These are phyloP conservation scores for Planiliza haematocheilus DNA, from an alignment of 2,113 vertebrate genomes.

Conservation along the genomic window DNA sequence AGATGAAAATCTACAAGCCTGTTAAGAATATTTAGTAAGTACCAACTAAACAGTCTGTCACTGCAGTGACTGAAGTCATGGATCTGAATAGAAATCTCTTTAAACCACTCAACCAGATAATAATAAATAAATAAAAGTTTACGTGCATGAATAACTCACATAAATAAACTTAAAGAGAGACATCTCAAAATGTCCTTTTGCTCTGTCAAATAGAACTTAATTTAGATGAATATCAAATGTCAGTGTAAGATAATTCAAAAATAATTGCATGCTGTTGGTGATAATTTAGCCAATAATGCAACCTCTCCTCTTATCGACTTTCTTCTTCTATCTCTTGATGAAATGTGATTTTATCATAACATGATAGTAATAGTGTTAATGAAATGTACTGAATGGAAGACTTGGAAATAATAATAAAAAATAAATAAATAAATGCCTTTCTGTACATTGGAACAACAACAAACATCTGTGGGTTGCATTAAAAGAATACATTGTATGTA, in stretches of 20 bases:
- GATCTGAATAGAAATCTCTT: no score
- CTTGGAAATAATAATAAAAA: no score
- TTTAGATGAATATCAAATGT: background rate
- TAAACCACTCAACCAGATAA: background rate
- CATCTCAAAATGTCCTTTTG: background rate
- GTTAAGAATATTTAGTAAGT: background rate
- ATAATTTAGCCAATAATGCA: background rate
- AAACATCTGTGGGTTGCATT: background rate
- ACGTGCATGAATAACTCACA: no score
- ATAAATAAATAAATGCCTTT: no score
- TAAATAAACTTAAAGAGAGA: no score
- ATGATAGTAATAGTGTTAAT: background rate
- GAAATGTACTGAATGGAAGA: background rate
- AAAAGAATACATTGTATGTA: background rate
- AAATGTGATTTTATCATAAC: background rate
- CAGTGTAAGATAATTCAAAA: background rate
- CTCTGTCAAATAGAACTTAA: background rate
- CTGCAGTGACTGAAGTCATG: background rate
- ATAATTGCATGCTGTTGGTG: background rate
- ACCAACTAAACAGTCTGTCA: background rate
- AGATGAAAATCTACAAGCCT: background rate
- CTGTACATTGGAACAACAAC: background rate
- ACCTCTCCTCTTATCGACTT: no score
- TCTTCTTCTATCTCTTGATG: background rate
- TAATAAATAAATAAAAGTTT: background rate